These are phyloP conservation scores for Siderastrea siderea DNA, from an alignment of 92 coral and sea anemone genomes.

Conservation along the genomic window DNA sequence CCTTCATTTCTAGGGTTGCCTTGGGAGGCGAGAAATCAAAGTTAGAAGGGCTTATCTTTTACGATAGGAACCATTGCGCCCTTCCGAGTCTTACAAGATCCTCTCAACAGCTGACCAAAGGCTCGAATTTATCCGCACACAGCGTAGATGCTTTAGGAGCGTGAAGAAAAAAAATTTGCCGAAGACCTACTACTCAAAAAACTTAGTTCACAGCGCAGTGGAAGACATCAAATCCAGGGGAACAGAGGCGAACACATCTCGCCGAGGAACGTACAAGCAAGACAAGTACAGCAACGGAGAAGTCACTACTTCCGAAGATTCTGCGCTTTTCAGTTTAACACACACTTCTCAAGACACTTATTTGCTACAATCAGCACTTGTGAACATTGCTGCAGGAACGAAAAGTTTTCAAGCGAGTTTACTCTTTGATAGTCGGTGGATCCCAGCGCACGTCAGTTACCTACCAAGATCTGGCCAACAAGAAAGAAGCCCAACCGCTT, in stretches of 20 bases:
- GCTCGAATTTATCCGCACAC: constrained; percentile 3
- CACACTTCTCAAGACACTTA: constrained; percentile 15
- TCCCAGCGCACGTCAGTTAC: constrained; percentile 11
- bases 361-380: constrained; percentile 13
- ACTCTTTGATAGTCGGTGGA: constrained; percentile 17
- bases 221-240: constrained; percentile 4
- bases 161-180: neutral
- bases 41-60: constrained; percentile 3
- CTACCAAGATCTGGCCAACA: constrained; percentile 18
- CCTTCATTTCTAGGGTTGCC: constrained; percentile 2
- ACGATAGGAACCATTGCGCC: neutral
- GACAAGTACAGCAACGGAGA: neutral
- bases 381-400: neutral
- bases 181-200: constrained; percentile 9
- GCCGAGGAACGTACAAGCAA: constrained; percentile 2
- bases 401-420: constrained; percentile 15
- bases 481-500: constrained; percentile 21
- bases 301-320: neutral
- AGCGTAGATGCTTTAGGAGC: constrained; percentile 13
- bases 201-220: constrained; percentile 14
- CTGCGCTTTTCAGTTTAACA: neutral
- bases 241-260: neutral
- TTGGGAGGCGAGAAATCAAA: constrained; percentile 14
- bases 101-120: neutral
- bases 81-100: constrained; percentile 1